These are phyloP conservation scores for Rhaphigaster nebulosa DNA, from an alignment of 2,888 invertebrate genomes.

Conservation along the genomic window DNA sequence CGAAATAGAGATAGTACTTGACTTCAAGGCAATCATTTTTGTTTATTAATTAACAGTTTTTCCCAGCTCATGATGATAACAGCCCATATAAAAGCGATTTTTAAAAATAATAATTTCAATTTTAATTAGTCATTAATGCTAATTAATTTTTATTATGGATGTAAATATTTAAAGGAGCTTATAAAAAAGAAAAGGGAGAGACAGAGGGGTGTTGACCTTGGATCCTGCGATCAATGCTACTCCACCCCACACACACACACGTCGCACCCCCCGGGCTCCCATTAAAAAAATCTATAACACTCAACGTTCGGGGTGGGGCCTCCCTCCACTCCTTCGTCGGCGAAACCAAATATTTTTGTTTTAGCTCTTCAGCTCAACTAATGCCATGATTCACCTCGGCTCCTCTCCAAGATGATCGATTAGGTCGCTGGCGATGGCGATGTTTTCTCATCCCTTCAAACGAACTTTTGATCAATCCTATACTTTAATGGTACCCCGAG, in stretches of 20 bases:
- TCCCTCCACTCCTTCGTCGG: conserved; percentile 33
- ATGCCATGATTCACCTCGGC: conserved; percentile 55
- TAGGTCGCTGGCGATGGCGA: neutral
- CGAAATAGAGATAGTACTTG: no score
- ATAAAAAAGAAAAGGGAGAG: neutral
- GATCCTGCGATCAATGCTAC: conserved; percentile 41
- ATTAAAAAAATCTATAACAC: conserved; percentile 59
- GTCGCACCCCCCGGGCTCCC: conserved; percentile 30
- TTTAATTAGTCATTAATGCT: conserved; percentile 29
- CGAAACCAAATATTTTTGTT: conserved; percentile 58
- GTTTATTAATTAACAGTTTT: neutral
- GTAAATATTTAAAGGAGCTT: conserved; percentile 33
- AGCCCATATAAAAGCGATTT: neutral
- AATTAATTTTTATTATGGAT: conserved; percentile 15
- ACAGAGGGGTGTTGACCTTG: conserved; percentile 46
- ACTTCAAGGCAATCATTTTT: no score
- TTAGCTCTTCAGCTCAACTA: conserved; percentile 39
- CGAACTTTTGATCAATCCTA: conserved; percentile 36
- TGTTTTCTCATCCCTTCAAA: conserved; percentile 44
- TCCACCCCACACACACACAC: conserved; percentile 46
- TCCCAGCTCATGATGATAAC: neutral
- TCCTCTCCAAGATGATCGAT: conserved; percentile 22
- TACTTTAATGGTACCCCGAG: neutral
- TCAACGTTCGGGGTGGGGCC: conserved; percentile 54
- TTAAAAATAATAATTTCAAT: neutral